These are phyloP conservation scores for Myodes glareolus DNA, from an alignment of 2,113 vertebrate genomes.

Conservation along the genomic window DNA sequence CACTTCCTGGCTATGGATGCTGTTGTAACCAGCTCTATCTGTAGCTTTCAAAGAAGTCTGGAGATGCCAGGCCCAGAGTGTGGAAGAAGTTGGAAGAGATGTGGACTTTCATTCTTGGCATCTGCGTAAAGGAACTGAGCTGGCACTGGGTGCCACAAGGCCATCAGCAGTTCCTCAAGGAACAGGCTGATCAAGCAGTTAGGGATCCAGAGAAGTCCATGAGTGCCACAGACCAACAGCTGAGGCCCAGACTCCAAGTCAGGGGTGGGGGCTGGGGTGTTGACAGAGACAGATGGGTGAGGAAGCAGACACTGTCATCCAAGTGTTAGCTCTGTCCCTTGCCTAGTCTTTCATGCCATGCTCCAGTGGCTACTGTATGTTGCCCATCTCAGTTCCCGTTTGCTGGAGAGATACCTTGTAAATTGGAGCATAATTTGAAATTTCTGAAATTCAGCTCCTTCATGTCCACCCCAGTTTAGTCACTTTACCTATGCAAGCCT, in stretches of 20 bases:
- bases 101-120: constrained; percentile 15
- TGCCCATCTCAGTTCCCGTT: neutral
- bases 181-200: neutral
- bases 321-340: neutral
- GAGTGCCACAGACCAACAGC: constrained; percentile 38
- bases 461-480: neutral
- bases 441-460: neutral
- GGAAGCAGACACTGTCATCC: accelerated
- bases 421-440: neutral
- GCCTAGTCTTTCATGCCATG: neutral
- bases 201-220: neutral
- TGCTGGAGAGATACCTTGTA: neutral
- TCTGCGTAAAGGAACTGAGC: neutral
- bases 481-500: neutral
- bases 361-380: neutral
- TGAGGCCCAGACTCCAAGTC: neutral
- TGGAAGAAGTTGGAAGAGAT: constrained; percentile 2
- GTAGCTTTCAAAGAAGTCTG: neutral
- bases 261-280: neutral
- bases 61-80: constrained; percentile 3
- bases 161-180: neutral
- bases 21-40: constrained; percentile 60
- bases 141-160: neutral
- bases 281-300: neutral
- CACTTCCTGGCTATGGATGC: neutral